These are phyloP conservation scores for Chionodraco myersi DNA, from an alignment of 2,113 vertebrate genomes.

Conservation along the genomic window DNA sequence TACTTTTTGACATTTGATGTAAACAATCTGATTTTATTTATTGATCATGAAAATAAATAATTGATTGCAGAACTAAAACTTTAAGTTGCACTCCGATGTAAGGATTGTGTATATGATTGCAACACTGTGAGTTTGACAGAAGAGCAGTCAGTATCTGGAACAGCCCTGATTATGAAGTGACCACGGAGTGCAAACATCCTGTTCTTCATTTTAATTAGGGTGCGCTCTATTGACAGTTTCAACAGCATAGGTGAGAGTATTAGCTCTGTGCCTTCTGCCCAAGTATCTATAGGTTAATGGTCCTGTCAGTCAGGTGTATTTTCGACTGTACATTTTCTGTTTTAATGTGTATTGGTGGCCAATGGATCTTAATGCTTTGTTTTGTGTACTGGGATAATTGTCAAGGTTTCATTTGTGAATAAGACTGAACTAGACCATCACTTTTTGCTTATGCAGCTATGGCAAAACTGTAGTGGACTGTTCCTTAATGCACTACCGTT, in stretches of 20 bases:
- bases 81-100: background rate
- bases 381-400: background rate
- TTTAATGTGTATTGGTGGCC: conserved; percentile 7
- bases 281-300: conserved; percentile 1
- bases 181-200: conserved; percentile 31
- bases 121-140: background rate
- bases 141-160: background rate
- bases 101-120: background rate
- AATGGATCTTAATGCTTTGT: background rate
- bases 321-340: background rate
- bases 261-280: background rate
- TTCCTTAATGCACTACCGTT: background rate
- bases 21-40: too few relatives aligned
- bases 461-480: background rate
- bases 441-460: background rate
- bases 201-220: conserved; percentile 17
- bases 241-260: conserved; percentile 25
- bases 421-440: background rate
- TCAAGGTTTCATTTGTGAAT: background rate
- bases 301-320: background rate
- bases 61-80: background rate
- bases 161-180: background rate
- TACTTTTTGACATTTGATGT: background rate
- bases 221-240: conserved; percentile 34
- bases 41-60: background rate